These are phyloP conservation scores for Apotomis capreana DNA, from an alignment of 2,888 invertebrate genomes.

Conservation along the genomic window DNA sequence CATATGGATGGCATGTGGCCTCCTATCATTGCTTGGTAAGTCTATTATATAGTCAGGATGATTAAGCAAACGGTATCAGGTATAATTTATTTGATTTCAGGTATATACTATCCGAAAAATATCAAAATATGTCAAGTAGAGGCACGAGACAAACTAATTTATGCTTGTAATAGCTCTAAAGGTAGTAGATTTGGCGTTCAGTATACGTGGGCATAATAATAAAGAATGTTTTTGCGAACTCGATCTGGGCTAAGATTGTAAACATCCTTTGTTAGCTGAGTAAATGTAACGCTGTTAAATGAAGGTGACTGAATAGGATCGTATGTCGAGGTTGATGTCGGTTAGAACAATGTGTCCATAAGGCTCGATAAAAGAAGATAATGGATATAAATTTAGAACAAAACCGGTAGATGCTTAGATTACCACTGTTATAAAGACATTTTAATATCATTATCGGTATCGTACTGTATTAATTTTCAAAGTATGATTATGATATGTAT, in stretches of 20 bases:
- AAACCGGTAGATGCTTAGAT: neutral
- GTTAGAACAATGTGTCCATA: slow-evolving; percentile 18
- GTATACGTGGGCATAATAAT: slow-evolving; percentile 24
- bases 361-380: slow-evolving; percentile 3
- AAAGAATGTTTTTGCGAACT: slow-evolving; percentile 36
- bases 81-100: too few relatives aligned
- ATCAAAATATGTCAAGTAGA: too few relatives aligned
- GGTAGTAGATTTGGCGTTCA: neutral
- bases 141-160: too few relatives aligned
- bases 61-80: too few relatives aligned
- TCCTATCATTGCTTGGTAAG: slow-evolving; percentile 94
- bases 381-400: neutral
- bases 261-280: slow-evolving; percentile 39
- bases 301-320: slow-evolving; percentile 8
- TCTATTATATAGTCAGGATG: neutral
- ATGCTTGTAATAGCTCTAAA: too few relatives aligned
- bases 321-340: slow-evolving; percentile 6
- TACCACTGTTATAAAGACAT: too few relatives aligned
- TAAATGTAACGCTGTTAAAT: slow-evolving; percentile 26
- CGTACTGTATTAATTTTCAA: too few relatives aligned
- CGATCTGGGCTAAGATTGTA: slow-evolving; percentile 23
- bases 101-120: too few relatives aligned
- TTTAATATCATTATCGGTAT: too few relatives aligned
- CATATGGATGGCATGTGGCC: slow-evolving; percentile 97
- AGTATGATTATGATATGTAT: too few relatives aligned